These are phyloP conservation scores for Tamias sibiricus DNA, from an alignment of 2,113 vertebrate species.

Conservation along the genomic window DNA sequence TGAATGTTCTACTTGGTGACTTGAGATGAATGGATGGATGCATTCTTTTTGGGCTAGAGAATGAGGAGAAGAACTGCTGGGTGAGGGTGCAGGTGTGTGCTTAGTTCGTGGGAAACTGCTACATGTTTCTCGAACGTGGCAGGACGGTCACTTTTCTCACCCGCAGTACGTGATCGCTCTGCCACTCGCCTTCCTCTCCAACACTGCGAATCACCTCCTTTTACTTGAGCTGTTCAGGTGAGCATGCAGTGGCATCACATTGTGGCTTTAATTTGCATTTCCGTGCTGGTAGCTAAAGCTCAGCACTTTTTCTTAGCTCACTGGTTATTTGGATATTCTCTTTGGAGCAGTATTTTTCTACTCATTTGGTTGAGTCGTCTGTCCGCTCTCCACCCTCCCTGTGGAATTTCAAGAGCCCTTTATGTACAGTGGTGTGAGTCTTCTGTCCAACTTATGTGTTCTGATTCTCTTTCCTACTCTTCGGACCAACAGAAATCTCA, in stretches of 20 bases:
- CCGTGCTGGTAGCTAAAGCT: neutral
- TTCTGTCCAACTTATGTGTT: neutral
- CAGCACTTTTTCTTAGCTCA: neutral
- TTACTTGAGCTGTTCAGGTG: neutral
- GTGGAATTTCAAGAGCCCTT: neutral
- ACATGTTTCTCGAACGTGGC: accelerated
- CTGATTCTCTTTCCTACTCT: neutral
- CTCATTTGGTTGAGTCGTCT: neutral
- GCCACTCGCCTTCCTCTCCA: accelerated
- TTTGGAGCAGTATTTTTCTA: neutral
- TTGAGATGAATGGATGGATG: accelerated
- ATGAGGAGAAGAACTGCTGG: no score
- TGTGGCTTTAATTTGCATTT: neutral
- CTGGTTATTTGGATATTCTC: neutral
- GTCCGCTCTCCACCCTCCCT: neutral
- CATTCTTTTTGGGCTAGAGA: accelerated
- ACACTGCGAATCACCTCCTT: accelerated
- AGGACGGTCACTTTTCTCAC: neutral
- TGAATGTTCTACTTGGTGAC: neutral
- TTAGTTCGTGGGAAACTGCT: accelerated
- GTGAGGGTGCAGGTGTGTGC: accelerated
- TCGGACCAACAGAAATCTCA: neutral
- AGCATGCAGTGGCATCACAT: accelerated
- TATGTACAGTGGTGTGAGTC: no score
- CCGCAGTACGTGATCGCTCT: accelerated